Evolutionary conservation across 2,888 invertebrate species (phyloP), one percentile per base, ranked within the genome.

Genomic region (Nebria brevicollis): DNA sequence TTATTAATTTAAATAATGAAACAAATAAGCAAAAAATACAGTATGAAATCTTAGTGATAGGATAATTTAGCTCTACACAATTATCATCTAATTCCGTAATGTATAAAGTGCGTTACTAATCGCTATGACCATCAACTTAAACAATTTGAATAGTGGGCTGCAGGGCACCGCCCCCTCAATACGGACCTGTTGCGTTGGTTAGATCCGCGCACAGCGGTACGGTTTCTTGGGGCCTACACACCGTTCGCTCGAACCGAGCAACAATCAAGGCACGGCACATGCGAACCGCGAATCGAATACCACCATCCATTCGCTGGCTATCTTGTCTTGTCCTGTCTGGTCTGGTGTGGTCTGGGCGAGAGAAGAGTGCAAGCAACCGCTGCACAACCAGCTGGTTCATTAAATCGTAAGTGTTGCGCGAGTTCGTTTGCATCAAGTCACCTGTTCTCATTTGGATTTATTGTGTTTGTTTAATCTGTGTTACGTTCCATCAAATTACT

Each of bases 171-270:
- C 75, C 79, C 68, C 79, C 79, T 79, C 68, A 54, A 43, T 79
- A 68, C 75, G 74, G 74, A 10, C 74, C 79, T 79, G 79, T 41
- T 42, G 79, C 79, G 75, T 79, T 79, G 79, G 79, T 20, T 54
- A 11, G 4, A 54, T 54, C 54, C 54, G 54, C 54, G 54, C 54
- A 13, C 54, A 3, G 7, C 54, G 54, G 54, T 54, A 54, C 54
- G 54, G 54, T 54, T 54, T 54, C 54, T 54, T 8, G 1, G 54
- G 54, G 54, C 54, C 54, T 54, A 54, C 54, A 54, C 54, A 54
- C 54, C 54, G 54, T 54, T 54, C 54, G 54, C 54, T 54, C 54
- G 54, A 54, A 13, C 54, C 54, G 54, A 54, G 7, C 54, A 54
- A 54, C 54, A 54, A 54, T 54, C 77, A 77, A 72, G 77, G 20